Base-by-base conservation (phyloP, 2,113 vertebrate genomes). In the Elephas maximus region DNA sequence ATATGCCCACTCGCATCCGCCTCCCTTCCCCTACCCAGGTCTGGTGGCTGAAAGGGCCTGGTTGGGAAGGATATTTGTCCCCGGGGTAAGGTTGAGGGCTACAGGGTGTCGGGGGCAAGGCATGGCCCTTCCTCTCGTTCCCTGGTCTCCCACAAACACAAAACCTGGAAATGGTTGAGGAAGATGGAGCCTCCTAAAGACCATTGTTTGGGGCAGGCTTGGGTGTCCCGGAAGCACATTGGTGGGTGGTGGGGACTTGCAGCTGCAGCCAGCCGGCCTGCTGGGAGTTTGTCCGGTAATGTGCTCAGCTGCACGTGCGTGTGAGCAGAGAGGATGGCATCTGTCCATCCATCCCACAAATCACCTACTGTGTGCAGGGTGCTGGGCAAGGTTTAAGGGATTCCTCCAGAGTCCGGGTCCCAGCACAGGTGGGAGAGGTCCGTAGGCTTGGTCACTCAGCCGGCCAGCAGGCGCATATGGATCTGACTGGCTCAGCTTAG, bases 91-190 rank as follows among this genome's bases (percentile, higher is more conserved):
- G 26, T 45, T 87, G 33, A 60, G 37, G 18, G 30, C 51, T 15
- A 4, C 20, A 45, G 57, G 12, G 20, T 77, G 6, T 69, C 10
- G 88, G 60, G 10, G 73, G 11, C 8, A 24, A 0, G 33, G 24
- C 48, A 18, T 48, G 7, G 21, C 67, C 60, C 33, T 48, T 74
- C 62, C 8, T 37, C 21, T 65, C 14, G 23, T 76, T 20, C 20
- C 18, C 6, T 96, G 96, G 97, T 97, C 96, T 95, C 88, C 63
- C 82, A 86, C 73, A 81, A 60, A 95, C 84, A 98, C 98, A 98
- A 98, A 98, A 87, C 94, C 97, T 96, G 97, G 98, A 98, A 98
- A 86, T 85, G 96, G 73, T 37, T 69, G 80, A 88, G 95, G 98
- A 96, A 96, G 95, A 93, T 88, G 84, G 84, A 96, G 37, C 81